These are phyloP conservation scores for Alauda arvensis DNA, from an alignment of 2,797 vertebrate species.

Conservation along the genomic window DNA sequence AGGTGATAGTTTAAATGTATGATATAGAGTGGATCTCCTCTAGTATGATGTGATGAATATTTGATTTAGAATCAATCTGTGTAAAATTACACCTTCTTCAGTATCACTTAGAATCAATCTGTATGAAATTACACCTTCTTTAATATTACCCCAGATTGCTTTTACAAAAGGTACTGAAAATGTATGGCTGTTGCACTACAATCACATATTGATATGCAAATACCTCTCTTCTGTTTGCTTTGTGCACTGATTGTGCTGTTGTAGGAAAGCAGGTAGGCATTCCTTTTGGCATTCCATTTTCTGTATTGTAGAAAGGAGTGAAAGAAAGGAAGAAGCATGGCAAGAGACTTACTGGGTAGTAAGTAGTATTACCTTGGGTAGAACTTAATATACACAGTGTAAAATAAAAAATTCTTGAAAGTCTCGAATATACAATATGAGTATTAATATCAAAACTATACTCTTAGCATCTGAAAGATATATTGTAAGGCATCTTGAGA, in stretches of 20 bases:
- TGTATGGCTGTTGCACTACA: background rate
- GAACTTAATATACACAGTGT: background rate
- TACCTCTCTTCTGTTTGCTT: background rate
- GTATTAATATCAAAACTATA: background rate
- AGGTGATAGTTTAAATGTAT: background rate
- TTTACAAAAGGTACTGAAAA: conserved; percentile 11
- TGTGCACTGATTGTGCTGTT: background rate
- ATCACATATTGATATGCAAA: conserved; percentile 6
- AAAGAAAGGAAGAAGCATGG: background rate
- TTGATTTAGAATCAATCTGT: conserved; percentile 23
- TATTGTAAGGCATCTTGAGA: background rate
- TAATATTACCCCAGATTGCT: background rate
- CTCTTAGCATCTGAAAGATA: background rate
- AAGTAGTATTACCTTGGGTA: background rate
- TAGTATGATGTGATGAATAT: background rate
- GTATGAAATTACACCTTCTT: background rate
- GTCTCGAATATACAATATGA: background rate
- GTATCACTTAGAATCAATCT: conserved; percentile 3
- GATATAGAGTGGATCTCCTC: background rate
- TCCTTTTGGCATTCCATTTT: background rate
- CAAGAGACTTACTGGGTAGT: background rate
- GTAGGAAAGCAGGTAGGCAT: background rate
- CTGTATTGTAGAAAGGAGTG: background rate
- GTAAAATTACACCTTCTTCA: background rate
- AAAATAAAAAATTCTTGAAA: background rate